These are phyloP conservation scores for Aphelinus atriplicis DNA, from an alignment of 1,140 invertebrate genomes.

Conservation along the genomic window DNA sequence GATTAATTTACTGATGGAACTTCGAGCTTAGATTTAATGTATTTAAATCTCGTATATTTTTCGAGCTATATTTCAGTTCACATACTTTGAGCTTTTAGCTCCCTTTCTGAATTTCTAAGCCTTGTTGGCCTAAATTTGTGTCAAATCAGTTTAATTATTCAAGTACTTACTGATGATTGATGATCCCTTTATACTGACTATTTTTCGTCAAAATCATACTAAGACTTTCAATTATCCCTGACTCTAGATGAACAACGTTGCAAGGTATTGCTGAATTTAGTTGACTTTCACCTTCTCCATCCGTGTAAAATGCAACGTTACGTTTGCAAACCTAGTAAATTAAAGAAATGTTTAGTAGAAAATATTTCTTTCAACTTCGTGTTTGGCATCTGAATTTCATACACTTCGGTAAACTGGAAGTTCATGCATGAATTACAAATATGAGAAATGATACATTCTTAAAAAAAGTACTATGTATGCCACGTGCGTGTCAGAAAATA, in stretches of 20 bases:
- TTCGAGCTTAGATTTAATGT: no score
- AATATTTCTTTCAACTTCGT: no score
- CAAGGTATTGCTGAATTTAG: conserved; percentile 30
- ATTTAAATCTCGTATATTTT: no score
- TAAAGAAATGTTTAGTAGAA: not conserved
- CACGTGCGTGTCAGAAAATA: no score
- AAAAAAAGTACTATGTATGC: no score
- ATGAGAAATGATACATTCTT: not conserved
- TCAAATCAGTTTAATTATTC: no score
- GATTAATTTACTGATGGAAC: no score
- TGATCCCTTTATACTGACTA: conserved; percentile 36
- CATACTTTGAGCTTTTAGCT: not conserved
- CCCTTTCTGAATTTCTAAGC: no score
- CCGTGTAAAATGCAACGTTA: conserved; percentile 21
- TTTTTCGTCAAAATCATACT: conserved; percentile 31
- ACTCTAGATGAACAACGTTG: conserved; percentile 16
- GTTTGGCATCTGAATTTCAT: not conserved
- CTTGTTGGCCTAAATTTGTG: no score
- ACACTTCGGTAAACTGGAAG: not conserved
- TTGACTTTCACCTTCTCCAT: conserved; percentile 6
- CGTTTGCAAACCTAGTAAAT: not conserved
- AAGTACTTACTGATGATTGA: conserved; percentile 43
- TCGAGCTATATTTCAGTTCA: no score
- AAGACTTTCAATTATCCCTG: conserved; percentile 31
- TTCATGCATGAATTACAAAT: no score